Percentiles rank a stretch among this genome's conserved stretches.
Evolutionary conservation across 2,113 vertebrate species (phyloP).

Genomic region (Mormyrus lacerda): DNA sequence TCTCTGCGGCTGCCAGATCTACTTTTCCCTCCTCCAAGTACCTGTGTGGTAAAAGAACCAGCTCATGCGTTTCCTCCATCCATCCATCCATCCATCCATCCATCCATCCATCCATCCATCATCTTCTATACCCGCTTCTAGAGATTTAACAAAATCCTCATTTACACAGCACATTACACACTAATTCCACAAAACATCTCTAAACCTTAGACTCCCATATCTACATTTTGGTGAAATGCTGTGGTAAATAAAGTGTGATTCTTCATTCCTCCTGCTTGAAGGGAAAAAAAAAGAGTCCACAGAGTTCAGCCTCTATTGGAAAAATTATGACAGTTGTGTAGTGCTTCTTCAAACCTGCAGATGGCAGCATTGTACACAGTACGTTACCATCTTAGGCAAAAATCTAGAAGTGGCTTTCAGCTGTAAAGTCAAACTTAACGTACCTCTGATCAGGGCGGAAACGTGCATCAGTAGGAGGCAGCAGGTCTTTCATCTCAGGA

Average conservation of each 20-base stretch:
- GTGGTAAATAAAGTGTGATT: not conserved
- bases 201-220: not conserved
- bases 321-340: not conserved
- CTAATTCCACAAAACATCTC: not conserved
- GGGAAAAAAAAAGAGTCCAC: not conserved
- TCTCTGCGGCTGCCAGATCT: conserved; percentile 82
- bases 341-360: not conserved
- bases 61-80: not conserved
- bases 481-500: conserved; percentile 83
- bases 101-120: not conserved
- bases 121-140: not conserved
- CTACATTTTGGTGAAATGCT: not conserved
- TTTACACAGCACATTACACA: not conserved
- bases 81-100: not conserved
- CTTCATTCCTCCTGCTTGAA: not conserved
- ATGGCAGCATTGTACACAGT: conserved; percentile 22
- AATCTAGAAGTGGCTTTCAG: not conserved
- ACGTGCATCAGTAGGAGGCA: conserved; percentile 85
- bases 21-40: conserved; percentile 88
- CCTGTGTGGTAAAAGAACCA: conserved; percentile 35
- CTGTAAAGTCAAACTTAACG: not conserved
- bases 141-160: not conserved
- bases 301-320: not conserved
- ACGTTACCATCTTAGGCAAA: not conserved
- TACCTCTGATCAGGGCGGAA: conserved; percentile 97